These are phyloP conservation scores for Rhynchotus rufescens DNA, from an alignment of 2,797 vertebrate species.

Conservation along the genomic window DNA sequence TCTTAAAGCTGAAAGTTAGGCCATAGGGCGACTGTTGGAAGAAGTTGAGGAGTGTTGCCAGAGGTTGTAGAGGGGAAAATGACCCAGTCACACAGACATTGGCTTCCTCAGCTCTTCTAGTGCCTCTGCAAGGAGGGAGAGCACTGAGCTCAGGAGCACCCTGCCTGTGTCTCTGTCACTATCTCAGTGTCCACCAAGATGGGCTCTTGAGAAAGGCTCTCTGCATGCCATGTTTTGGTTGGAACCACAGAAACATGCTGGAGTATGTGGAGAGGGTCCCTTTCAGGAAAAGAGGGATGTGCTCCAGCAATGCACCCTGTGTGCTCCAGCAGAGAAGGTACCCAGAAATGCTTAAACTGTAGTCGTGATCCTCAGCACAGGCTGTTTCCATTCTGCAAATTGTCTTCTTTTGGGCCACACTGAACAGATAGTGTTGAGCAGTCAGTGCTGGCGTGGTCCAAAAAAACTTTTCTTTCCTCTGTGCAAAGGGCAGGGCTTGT, in stretches of 20 bases:
- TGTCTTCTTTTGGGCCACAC: background rate
- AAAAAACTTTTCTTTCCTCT: background rate
- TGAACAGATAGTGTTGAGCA: background rate
- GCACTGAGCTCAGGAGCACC: background rate
- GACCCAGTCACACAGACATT: background rate
- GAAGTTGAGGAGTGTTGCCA: background rate
- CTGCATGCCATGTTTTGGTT: background rate
- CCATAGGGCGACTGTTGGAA: background rate
- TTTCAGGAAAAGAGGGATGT: background rate
- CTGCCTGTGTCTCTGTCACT: background rate
- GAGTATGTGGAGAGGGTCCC: background rate
- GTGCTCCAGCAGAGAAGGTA: rapidly evolving
- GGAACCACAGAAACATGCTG: background rate
- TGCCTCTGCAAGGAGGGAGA: background rate
- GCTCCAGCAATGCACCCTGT: background rate
- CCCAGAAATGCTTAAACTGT: background rate
- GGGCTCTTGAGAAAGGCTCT: background rate
- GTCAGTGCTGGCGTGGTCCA: background rate
- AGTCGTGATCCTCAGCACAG: background rate
- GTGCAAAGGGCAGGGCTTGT: background rate
- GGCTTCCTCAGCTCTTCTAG: background rate
- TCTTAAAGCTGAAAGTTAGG: background rate
- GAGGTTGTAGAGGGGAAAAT: background rate
- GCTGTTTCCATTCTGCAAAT: background rate
- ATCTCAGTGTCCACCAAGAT: background rate